Conservation (phyloP, 2,113 vertebrate species). For the Coregonus clupeaformis region DNA sequence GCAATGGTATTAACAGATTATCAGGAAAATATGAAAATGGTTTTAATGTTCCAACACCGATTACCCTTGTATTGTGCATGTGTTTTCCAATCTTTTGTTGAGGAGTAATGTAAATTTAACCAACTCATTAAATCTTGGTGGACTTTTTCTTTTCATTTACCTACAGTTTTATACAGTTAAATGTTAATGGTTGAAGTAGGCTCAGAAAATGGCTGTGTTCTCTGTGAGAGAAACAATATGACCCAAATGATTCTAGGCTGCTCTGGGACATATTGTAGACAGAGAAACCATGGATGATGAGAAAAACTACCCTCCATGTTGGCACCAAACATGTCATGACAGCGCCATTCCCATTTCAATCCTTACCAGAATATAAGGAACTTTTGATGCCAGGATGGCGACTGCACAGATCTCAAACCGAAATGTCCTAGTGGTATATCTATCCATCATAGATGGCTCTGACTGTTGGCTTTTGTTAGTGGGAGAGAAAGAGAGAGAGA, state of each 20-base stretch:
- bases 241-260: no score
- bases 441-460: conserved; percentile 19
- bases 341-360: no score
- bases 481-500: conserved; percentile 43
- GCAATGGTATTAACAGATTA: conserved; percentile 42
- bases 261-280: no score
- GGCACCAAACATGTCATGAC: no score
- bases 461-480: conserved; percentile 33
- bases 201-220: conserved; percentile 36
- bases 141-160: background rate
- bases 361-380: no score
- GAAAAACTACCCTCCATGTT: no score
- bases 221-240: background rate
- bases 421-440: no score
- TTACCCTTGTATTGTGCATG: no score
- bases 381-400: no score
- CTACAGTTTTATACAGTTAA: conserved; percentile 42
- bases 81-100: background rate
- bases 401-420: no score
- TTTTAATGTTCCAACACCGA: conserved; percentile 8
- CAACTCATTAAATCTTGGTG: background rate
- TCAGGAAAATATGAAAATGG: conserved; percentile 31
- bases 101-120: background rate
- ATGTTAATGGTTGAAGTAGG: conserved; percentile 29
- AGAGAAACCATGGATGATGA: no score